Percentiles rank a stretch among this genome's conserved stretches.
These are phyloP conservation scores for Perca fluviatilis DNA, from an alignment of 2,113 vertebrate genomes.

Conservation along the genomic window DNA sequence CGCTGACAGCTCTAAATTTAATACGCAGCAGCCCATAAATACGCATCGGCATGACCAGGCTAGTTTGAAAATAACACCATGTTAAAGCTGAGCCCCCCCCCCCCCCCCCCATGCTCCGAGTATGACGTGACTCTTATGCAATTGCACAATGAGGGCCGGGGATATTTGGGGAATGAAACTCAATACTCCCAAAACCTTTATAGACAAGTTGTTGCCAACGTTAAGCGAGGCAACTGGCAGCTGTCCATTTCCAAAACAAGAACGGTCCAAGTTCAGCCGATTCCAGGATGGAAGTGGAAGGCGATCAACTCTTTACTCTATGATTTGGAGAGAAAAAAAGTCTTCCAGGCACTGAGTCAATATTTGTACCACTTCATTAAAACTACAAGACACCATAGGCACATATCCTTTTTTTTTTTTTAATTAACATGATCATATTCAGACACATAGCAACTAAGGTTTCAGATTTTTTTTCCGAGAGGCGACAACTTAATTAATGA, in stretches of 20 bases:
- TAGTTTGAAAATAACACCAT: slow-evolving; percentile 76
- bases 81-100: slow-evolving; percentile 38
- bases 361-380: not conserved
- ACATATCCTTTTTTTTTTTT: too few species aligned
- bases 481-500: not conserved
- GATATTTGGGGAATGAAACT: slow-evolving; percentile 69
- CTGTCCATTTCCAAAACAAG: not conserved
- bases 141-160: slow-evolving; percentile 45
- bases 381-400: not conserved
- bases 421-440: not conserved
- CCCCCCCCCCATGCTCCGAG: slow-evolving; percentile 32
- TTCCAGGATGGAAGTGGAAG: not conserved
- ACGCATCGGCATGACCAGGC: slow-evolving; percentile 71
- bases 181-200: slow-evolving; percentile 55
- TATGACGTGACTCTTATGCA: slow-evolving; percentile 74
- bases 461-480: not conserved
- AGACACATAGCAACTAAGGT: not conserved
- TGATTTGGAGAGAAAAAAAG: not conserved
- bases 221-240: slow-evolving; percentile 25
- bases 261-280: too few species aligned
- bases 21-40: slow-evolving; percentile 51
- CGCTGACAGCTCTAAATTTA: slow-evolving; percentile 74
- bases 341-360: not conserved
- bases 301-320: not conserved
- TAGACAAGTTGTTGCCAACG: slow-evolving; percentile 68